Evolutionary conservation across 2,113 vertebrate genomes (phyloP).

Genomic region (Nannobrachium achirus): DNA sequence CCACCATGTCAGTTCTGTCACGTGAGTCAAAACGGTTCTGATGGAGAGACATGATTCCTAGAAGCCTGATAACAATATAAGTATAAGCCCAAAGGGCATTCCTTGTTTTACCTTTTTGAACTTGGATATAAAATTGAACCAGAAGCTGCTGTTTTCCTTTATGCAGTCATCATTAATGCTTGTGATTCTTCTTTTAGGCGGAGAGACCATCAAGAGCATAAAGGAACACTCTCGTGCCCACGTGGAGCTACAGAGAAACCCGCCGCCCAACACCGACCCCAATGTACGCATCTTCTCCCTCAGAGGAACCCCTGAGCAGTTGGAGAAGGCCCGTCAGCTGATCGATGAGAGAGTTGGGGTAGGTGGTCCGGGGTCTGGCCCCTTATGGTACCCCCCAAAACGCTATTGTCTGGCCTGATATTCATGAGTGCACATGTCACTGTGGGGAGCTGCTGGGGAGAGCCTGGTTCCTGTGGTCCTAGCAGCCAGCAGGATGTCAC

Average conservation of each 20-base stretch:
- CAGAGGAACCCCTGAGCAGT: slow-evolving; percentile 92
- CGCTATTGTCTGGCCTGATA: slow-evolving; percentile 67
- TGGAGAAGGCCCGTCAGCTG: slow-evolving; percentile 94
- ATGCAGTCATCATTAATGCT: not conserved
- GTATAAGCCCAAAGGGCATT: too few relatives aligned
- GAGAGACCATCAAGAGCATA: slow-evolving; percentile 98
- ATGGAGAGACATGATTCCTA: not conserved
- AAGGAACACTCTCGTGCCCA: slow-evolving; percentile 98
- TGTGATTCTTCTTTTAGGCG: slow-evolving; percentile 80
- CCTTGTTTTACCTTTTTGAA: too few relatives aligned
- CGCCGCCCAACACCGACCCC: slow-evolving; percentile 95
- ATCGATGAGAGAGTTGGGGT: slow-evolving; percentile 97
- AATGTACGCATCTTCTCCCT: slow-evolving; percentile 94
- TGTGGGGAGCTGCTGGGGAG: slow-evolving; percentile 42
- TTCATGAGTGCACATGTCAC: slow-evolving; percentile 78
- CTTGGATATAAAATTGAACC: too few relatives aligned
- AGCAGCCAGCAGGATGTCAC: slow-evolving; percentile 70
- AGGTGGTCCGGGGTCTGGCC: slow-evolving; percentile 58
- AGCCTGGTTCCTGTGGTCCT: slow-evolving; percentile 47
- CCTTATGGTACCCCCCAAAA: not conserved
- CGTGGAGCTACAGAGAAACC: slow-evolving; percentile 96
- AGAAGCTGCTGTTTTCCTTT: not conserved
- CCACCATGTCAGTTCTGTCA: slow-evolving; percentile 12
- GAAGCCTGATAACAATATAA: too few relatives aligned
- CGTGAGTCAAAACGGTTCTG: not conserved